Percentiles rank a stretch among this genome's conserved stretches.
Conservation (phyloP, 2,888 invertebrate genomes). For the Harmothoe impar region DNA sequence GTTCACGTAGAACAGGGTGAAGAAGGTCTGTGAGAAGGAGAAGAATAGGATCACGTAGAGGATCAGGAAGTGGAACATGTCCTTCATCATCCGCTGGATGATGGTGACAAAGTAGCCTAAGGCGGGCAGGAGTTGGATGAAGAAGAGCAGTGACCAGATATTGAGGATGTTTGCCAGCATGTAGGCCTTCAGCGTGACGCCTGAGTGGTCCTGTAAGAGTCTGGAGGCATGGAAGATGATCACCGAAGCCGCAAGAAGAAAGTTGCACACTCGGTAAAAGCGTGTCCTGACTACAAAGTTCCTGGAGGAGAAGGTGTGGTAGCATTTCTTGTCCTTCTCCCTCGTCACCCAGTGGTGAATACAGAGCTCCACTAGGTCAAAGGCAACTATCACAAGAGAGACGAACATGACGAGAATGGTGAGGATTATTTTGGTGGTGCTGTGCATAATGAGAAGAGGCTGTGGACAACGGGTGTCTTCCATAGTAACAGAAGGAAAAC, state of each 20-base stretch:
- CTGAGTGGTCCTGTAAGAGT: not conserved
- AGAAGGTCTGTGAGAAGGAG: conserved; percentile 64
- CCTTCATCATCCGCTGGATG: conserved; percentile 65
- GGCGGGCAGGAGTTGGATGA: conserved; percentile 64
- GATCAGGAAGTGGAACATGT: conserved; percentile 66
- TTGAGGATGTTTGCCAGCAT: conserved; percentile 65
- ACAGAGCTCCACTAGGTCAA: conserved; percentile 40
- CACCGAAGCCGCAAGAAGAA: conserved; percentile 60
- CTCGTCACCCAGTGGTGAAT: conserved; percentile 1
- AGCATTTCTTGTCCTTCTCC: conserved; percentile 44
- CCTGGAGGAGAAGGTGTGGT: conserved; percentile 48
- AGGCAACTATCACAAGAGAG: conserved; percentile 55
- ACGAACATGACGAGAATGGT: conserved; percentile 33
- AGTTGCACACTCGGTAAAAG: conserved; percentile 65
- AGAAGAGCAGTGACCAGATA: conserved; percentile 65
- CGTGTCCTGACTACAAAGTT: conserved; percentile 64
- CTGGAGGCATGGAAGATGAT: conserved; percentile 39
- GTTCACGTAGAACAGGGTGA: conserved; percentile 63
- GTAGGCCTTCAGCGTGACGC: conserved; percentile 60
- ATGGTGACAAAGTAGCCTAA: conserved; percentile 66
- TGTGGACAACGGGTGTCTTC: conserved; percentile 21
- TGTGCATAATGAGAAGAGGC: conserved; percentile 21
- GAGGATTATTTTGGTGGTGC: not conserved
- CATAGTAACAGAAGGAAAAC: not conserved
- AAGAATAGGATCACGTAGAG: conserved; percentile 64